phyloP scores from a whole-genome alignment of 2,888 invertebrate genomes.

The Pollenia amentaria region DNA sequence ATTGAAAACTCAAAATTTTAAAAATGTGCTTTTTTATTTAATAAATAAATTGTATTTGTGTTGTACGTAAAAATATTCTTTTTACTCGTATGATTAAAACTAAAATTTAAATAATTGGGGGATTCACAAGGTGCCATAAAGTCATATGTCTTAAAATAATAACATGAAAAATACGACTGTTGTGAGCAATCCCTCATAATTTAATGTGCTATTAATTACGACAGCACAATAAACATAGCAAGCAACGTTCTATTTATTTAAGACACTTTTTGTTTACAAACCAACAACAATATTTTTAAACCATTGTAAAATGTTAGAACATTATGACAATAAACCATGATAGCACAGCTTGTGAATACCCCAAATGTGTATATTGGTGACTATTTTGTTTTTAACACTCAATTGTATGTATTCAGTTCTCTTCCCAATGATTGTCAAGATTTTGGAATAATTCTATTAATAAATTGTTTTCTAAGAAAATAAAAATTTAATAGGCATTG shows the following conservation, averaged over 20 bases:
- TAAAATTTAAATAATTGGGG: constrained; percentile 10
- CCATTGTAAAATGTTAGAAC: no score
- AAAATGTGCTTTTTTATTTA: constrained; percentile 41
- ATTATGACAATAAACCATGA: no score
- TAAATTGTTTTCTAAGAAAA: neutral
- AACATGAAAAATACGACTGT: no score
- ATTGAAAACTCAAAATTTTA: neutral
- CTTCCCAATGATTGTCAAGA: neutral
- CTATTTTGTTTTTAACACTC: constrained; percentile 2
- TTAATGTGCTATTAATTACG: no score
- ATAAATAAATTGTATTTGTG: constrained; percentile 1
- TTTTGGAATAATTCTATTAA: neutral
- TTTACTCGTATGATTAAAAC: neutral
- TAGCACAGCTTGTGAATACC: no score
- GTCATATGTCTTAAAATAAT: no score
- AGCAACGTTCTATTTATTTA: no score
- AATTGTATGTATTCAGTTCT: neutral
- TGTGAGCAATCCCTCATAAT: no score
- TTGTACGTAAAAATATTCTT: neutral
- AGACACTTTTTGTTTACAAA: no score
- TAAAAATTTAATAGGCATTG: neutral
- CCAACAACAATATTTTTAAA: no score
- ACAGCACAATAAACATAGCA: no score
- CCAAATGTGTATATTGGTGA: neutral
- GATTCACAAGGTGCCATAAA: no score